These are phyloP conservation scores for Myanophis thanlyinensis DNA, from an alignment of 2,113 vertebrate genomes.

Conservation along the genomic window DNA sequence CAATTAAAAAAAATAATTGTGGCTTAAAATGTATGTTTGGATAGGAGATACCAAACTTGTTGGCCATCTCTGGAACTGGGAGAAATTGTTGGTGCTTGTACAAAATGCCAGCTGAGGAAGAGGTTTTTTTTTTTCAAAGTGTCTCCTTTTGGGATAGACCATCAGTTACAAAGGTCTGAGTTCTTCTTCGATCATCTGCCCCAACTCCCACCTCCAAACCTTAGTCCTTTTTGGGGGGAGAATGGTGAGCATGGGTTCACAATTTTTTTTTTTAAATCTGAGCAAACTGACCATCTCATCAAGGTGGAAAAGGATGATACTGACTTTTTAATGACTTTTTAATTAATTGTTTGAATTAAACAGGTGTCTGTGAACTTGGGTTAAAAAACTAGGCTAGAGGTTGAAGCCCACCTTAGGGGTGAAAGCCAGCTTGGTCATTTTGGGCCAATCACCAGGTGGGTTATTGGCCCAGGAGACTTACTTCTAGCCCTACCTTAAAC, in stretches of 20 bases:
- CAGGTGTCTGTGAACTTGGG: not conserved
- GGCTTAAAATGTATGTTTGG: not conserved
- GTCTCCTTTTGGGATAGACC: not conserved
- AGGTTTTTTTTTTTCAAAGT: not conserved
- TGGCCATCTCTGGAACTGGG: not conserved
- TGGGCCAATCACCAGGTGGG: not conserved
- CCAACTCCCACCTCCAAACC: not conserved
- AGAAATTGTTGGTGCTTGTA: not conserved
- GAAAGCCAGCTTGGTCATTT: not conserved
- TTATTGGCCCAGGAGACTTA: not conserved
- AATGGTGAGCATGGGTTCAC: not conserved
- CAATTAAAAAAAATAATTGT: not conserved
- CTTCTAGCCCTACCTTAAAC: not conserved
- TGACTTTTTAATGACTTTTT: not conserved
- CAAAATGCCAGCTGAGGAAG: not conserved
- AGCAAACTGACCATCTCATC: too few species aligned
- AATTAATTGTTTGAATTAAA: not conserved
- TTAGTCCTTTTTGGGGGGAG: not conserved
- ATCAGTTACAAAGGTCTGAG: not conserved
- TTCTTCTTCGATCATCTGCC: not conserved
- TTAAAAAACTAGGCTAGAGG: not conserved
- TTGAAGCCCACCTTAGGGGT: not conserved
- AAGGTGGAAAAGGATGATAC: not conserved
- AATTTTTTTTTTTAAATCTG: too few species aligned
- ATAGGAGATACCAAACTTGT: not conserved